These are phyloP conservation scores for Cerceris ruficornis DNA, from an alignment of 2,888 invertebrate species.

Conservation along the genomic window DNA sequence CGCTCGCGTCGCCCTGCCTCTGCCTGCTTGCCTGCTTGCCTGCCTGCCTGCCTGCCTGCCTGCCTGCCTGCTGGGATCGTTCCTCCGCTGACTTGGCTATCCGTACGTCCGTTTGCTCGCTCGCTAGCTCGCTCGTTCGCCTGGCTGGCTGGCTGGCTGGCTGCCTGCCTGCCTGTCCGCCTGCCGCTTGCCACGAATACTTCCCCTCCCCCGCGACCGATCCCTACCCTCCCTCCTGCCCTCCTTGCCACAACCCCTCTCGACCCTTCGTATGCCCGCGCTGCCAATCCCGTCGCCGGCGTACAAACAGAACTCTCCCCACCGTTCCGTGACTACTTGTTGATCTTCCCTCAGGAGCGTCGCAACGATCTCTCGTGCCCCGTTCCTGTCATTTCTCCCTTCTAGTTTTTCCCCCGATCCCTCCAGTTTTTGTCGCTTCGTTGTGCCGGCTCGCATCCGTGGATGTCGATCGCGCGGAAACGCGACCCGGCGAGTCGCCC, in stretches of 20 bases:
- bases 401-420: neutral
- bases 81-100: no score
- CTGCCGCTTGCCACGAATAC: constrained; percentile 40
- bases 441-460: neutral
- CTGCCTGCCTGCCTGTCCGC: constrained; percentile 33
- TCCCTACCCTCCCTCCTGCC: constrained; percentile 12
- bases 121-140: constrained; percentile 16
- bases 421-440: no score
- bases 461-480: neutral
- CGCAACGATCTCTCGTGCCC: neutral
- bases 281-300: constrained; percentile 42
- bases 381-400: neutral
- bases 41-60: constrained; percentile 14
- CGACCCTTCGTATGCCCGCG: constrained; percentile 22
- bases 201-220: constrained; percentile 26
- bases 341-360: constrained; percentile 70
- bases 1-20: constrained; percentile 57
- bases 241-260: constrained; percentile 14
- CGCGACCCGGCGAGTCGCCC: neutral
- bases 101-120: constrained; percentile 2
- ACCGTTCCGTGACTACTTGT: constrained; percentile 65
- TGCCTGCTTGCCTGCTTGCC: constrained; percentile 29
- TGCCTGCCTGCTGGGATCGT: neutral
- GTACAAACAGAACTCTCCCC: constrained; percentile 64
- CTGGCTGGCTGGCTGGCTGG: constrained; percentile 1